A percentile compares a stretch with the other conserved stretches of the same genome.
phyloP scores from a whole-genome alignment of 2,113 vertebrate species.

The Phodopus roborovskii region DNA sequence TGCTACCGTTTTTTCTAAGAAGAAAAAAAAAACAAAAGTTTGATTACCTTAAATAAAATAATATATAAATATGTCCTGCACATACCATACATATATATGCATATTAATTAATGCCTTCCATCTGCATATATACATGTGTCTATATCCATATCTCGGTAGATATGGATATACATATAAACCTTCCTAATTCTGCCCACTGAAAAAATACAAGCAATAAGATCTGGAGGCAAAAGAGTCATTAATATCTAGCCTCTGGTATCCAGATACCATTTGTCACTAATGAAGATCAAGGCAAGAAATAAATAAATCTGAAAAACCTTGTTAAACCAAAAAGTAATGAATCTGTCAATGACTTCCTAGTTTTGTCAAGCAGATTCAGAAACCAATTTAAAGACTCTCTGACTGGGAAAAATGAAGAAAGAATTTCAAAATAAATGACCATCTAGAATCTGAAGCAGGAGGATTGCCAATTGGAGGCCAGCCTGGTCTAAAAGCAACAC shows the following conservation, averaged over 20 bases:
- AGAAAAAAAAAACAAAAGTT: background rate
- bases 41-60: background rate
- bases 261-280: background rate
- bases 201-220: background rate
- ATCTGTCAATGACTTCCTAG: background rate
- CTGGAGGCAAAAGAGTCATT: background rate
- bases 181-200: background rate
- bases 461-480: background rate
- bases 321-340: constrained; percentile 26
- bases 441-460: background rate
- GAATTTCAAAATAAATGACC: constrained; percentile 29
- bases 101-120: background rate
- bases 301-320: constrained; percentile 9
- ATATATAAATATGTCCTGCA: background rate
- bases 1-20: background rate
- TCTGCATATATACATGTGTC: background rate
- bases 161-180: background rate
- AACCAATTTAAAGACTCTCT: constrained; percentile 7
- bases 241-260: background rate
- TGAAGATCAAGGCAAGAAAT: background rate
- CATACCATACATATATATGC: background rate
- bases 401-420: background rate
- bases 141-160: background rate
- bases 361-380: constrained; percentile 16
- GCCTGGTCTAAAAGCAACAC: background rate